These are phyloP conservation scores for Rutilus rutilus DNA, from an alignment of 2,113 vertebrate genomes.

Conservation along the genomic window DNA sequence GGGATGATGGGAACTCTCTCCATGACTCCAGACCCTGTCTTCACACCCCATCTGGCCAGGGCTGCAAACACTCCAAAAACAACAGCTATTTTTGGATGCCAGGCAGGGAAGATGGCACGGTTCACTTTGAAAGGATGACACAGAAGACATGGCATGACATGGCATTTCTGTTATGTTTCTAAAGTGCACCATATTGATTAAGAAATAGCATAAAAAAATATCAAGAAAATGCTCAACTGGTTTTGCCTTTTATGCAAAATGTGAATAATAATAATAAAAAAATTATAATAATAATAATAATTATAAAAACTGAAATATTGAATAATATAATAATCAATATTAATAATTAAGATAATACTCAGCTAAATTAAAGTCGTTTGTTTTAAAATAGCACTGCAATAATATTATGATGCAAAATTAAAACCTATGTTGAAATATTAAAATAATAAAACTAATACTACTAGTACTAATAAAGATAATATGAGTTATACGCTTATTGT, in stretches of 20 bases:
- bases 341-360: neutral
- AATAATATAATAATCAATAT: neutral
- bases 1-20: slow-evolving; percentile 75
- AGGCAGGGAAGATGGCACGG: slow-evolving; percentile 36
- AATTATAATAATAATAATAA: neutral
- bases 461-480: too few relatives aligned
- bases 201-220: neutral
- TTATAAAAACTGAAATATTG: neutral
- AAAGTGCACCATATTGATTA: neutral
- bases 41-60: slow-evolving; percentile 82
- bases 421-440: too few relatives aligned
- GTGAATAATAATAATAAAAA: neutral
- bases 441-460: neutral
- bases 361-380: neutral
- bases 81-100: slow-evolving; percentile 54
- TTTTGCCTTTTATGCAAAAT: neutral
- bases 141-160: neutral
- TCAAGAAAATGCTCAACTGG: neutral
- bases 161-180: slow-evolving; percentile 2
- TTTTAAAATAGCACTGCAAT: neutral
- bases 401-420: neutral
- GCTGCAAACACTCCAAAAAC: slow-evolving; percentile 69
- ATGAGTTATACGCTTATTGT: too few relatives aligned
- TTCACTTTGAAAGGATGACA: slow-evolving; percentile 29
- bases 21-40: slow-evolving; percentile 76